Evolutionary conservation across 2,888 invertebrate species (phyloP).

Genomic region (Cheilosia vernalis): DNA sequence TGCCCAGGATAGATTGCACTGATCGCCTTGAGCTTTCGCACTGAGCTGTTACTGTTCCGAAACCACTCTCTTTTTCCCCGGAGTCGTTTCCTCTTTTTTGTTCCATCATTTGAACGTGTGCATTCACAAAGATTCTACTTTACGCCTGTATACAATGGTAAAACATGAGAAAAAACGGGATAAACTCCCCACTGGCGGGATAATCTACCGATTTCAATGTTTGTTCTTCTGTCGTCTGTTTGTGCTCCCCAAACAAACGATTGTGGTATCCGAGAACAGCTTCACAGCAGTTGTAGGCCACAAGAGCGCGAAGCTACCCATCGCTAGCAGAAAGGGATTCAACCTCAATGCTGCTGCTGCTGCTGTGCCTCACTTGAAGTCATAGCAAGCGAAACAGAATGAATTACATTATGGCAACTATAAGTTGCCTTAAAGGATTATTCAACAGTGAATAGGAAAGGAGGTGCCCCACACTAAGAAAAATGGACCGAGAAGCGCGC

Average conservation of each 20-base stretch:
- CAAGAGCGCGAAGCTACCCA: conserved; percentile 33
- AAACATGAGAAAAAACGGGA: conserved; percentile 25
- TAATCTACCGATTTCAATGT: conserved; percentile 64
- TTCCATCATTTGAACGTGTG: conserved; percentile 20
- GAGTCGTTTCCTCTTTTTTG: conserved; percentile 14
- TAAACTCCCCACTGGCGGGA: conserved; percentile 37
- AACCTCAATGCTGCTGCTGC: conserved; percentile 1
- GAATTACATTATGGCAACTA: conserved; percentile 57
- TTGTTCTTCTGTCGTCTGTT: conserved; percentile 60
- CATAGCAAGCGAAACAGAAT: conserved; percentile 50
- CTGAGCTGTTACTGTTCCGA: conserved; percentile 3
- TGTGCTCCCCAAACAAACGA: conserved; percentile 37
- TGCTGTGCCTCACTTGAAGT: conserved; percentile 41
- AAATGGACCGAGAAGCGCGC: conserved; percentile 25
- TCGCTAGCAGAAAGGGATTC: conserved; percentile 32
- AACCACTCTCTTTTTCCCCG: conserved; percentile 41
- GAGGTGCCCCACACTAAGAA: background rate
- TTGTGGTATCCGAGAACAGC: conserved; percentile 26
- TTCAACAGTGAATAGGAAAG: conserved; percentile 38
- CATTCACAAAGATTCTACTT: conserved; percentile 18
- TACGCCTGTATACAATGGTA: conserved; percentile 27
- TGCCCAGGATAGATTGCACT: conserved; percentile 24
- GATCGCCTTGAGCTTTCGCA: conserved; percentile 5
- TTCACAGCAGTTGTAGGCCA: conserved; percentile 39
- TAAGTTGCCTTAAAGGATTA: conserved; percentile 73